Evolutionary conservation across 2,888 invertebrate species (phyloP), one percentile per base, ranked within the genome.

Genomic region (Netelia virgata): DNA sequence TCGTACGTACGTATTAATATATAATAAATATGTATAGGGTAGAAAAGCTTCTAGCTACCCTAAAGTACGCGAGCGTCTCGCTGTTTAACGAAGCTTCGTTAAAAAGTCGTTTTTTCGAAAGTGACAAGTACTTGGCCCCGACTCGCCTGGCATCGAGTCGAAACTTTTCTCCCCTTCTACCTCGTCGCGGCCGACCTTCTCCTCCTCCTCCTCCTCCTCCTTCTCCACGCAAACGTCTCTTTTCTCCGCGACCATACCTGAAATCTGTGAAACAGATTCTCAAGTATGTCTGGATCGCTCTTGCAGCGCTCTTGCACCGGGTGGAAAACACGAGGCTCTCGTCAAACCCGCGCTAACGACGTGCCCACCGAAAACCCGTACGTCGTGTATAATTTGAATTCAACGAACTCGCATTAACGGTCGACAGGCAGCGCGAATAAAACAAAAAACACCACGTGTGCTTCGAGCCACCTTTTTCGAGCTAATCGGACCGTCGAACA

Each of bases 31-130:
- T 28, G 18, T 28, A n/a, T 14, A 10, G 11, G 2, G 14, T 47
- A 3, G 14, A 47, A 47, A 36, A 53, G 16, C 61, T 63, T 57
- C 74, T 63, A 23, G 10, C 28, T 23, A n/a, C 43, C 41, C 43
- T 66, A 10, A 43, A 77, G 57, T 68, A 50, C 41, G 2, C 41
- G 8, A 41, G 36, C 47, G 70, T 55, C 16, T 64, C 47, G 11
- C 11, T 18, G 47, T 61, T 77, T 57, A 68, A 75, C 75, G 80
- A 70, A 75, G 75, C 79, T 80, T 83, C 83, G 83, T 83, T 83
- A 79, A 83, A 83, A 80, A 64, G 66, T 83, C 72, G 14, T 79
- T 82, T 82, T 78, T 83, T 53, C 53, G 55, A 28, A 68, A 78
- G 53, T 74, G 68, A 68, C 77, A 43, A 78, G 68, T 72, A 72